Conservation (phyloP, 23 tunicate species). For the Aplidium turbinatum region DNA sequence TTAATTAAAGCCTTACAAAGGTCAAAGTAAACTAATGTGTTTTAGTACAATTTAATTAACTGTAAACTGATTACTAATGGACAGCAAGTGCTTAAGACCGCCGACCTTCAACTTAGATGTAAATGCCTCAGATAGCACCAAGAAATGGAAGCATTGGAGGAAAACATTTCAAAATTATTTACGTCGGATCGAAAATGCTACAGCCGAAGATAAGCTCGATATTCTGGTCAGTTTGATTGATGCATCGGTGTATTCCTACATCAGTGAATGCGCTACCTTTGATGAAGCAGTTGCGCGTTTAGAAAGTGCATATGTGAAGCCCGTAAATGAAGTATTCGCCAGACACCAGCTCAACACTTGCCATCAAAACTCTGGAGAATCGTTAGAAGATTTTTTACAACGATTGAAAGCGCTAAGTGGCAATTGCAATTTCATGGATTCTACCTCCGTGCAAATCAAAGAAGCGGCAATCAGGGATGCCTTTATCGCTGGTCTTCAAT, state of each 20-base stretch:
- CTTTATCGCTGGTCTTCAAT: too few relatives aligned
- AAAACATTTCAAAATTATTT: slow-evolving; percentile 5
- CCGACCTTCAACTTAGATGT: neutral
- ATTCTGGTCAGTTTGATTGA: neutral
- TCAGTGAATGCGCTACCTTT: slow-evolving; percentile 8
- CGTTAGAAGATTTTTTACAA: neutral
- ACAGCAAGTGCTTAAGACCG: slow-evolving; percentile 15
- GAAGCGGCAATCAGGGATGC: slow-evolving; percentile 6
- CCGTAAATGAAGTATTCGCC: slow-evolving; percentile 7
- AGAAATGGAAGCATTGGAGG: slow-evolving; percentile 18
- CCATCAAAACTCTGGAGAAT: too few relatives aligned
- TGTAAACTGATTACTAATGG: neutral
- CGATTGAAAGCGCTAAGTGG: neutral
- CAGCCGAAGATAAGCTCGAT: slow-evolving; percentile 11
- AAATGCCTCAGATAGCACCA: slow-evolving; percentile 2
- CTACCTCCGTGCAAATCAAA: neutral
- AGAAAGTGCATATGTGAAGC: slow-evolving; percentile 8
- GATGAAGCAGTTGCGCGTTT: neutral
- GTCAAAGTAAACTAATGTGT: too few relatives aligned
- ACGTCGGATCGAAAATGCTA: neutral
- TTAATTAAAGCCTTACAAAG: too few relatives aligned
- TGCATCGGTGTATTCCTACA: neutral
- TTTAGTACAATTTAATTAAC: slow-evolving; percentile 8
- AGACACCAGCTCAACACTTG: too few relatives aligned
- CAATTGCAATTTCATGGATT: slow-evolving; percentile 8